Base-by-base conservation (phyloP, 2,888 invertebrate genomes). In the Imbricaverruca yamaguchii region DNA sequence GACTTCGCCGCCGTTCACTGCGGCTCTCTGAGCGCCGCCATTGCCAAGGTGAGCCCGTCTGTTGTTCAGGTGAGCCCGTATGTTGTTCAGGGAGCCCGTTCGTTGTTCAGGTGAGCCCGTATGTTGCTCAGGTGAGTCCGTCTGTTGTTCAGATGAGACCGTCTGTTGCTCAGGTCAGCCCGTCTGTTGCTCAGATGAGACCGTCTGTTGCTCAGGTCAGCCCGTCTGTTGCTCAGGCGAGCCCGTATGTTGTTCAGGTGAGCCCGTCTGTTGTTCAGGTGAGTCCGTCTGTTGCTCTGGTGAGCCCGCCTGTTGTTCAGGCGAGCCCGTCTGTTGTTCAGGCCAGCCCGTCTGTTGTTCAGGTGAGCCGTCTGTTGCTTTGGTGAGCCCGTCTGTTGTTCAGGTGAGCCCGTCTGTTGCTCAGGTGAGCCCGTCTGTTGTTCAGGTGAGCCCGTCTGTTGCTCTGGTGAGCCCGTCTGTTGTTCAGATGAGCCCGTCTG, bases 1-100 rank as follows among this genome's bases (percentile, higher is more conserved):
- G 78, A 78, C 78, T 78, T 78, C 23, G 78, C 57, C 11, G 78
- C 78, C n/a, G 57, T 78, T 6, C 56, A 78, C 78, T 78, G 78
- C 23, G 78, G 21, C 56, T 6, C 56, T 1, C 57, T 78, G 23
- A 23, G 56, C 13, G 78, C n/a, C 23, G 23, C 56, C 15, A 21
- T 78, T 1, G 8, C 78, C 13, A 53, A 74, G 74, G 74, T 74
- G 53, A 74, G 74, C 13, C 23, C 23, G 39, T 39, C 39, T 39
- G 39, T 39, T 39, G 39, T 4, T 39, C 39, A 39, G 39, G 39
- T 39, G 39, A 39, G 39, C 39, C 39, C 39, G 4, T 39, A 1
- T 39, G 39, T 39, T 39, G 39, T 39, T 39, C 39, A 39, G 39
- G 39, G 39, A 39, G 39, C 39, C 39, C 39, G 4, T 39, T 4